Conservation (phyloP, 2,113 vertebrate genomes). For the Amphiprion percula region DNA sequence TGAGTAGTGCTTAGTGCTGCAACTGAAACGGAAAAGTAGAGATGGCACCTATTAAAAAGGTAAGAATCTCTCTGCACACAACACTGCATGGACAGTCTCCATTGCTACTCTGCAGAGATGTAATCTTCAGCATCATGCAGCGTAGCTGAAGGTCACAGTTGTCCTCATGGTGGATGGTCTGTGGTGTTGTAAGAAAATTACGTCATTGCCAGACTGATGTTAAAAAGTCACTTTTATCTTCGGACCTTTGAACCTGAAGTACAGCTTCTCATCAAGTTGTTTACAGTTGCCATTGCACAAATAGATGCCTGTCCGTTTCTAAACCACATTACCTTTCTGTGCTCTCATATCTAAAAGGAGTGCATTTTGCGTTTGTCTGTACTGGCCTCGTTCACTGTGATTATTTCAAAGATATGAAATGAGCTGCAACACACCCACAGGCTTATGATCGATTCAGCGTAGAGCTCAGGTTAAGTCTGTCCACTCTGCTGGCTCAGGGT, state of each 20-base stretch:
- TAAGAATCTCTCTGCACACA: conserved; percentile 15
- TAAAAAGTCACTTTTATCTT: conserved; percentile 43
- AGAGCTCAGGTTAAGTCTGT: neutral
- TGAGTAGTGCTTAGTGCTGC: conserved; percentile 54
- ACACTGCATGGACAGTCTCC: neutral
- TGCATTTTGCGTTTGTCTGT: neutral
- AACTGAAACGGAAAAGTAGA: conserved; percentile 45
- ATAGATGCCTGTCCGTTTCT: neutral
- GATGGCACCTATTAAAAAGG: conserved; percentile 71
- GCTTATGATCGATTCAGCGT: neutral
- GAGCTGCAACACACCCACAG: neutral
- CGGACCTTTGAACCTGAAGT: conserved; percentile 45
- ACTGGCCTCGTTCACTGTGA: neutral
- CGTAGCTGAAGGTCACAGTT: neutral
- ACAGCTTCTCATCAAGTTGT: neutral
- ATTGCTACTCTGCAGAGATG: neutral
- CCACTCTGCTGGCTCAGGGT: conserved; percentile 50
- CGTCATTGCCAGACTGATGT: neutral
- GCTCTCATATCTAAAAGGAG: neutral
- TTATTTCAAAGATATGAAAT: neutral
- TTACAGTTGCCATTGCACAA: neutral
- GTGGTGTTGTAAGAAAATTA: neutral
- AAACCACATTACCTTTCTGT: neutral
- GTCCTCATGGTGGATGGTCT: neutral
- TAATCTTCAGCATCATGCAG: neutral